Conservation (phyloP, 2,113 vertebrate genomes). For the Cebidichthys violaceus region DNA sequence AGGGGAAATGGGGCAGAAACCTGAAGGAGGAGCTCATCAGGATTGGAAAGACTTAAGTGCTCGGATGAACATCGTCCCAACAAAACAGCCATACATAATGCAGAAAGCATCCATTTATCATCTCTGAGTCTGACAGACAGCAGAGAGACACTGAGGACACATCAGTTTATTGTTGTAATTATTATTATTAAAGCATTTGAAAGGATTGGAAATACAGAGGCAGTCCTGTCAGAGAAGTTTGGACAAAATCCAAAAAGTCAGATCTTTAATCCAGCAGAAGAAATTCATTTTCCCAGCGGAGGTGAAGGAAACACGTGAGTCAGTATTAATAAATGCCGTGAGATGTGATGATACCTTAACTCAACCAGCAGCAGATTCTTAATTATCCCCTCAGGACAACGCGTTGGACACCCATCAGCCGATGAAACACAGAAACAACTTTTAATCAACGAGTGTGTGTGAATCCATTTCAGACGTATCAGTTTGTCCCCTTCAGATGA, state of each 20-base stretch:
- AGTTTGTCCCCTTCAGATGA: not conserved
- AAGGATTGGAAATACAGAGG: not conserved
- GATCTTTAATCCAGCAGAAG: not conserved
- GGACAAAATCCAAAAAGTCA: not conserved
- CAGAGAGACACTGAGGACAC: not conserved
- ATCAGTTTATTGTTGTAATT: not conserved
- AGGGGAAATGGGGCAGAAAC: conserved; percentile 58
- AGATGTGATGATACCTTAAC: conserved; percentile 1
- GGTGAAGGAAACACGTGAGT: not conserved
- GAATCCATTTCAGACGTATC: conserved; percentile 19
- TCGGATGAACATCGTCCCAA: conserved; percentile 45
- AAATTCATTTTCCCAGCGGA: not conserved
- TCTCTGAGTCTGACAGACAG: conserved; percentile 4
- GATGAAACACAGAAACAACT: conserved; percentile 44
- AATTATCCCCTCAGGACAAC: conserved; percentile 58
- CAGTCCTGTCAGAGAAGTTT: not conserved
- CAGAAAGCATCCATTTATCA: conserved; percentile 39
- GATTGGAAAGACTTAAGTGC: conserved; percentile 39
- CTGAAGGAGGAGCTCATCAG: conserved; percentile 44
- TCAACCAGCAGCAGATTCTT: conserved; percentile 38
- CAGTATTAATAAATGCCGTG: not conserved
- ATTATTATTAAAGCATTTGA: not conserved
- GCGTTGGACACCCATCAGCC: conserved; percentile 49
- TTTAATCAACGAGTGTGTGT: conserved; percentile 45
- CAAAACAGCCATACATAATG: conserved; percentile 69